phyloP scores from a whole-genome alignment of 2,888 invertebrate species.

The Drosophila siamana region DNA sequence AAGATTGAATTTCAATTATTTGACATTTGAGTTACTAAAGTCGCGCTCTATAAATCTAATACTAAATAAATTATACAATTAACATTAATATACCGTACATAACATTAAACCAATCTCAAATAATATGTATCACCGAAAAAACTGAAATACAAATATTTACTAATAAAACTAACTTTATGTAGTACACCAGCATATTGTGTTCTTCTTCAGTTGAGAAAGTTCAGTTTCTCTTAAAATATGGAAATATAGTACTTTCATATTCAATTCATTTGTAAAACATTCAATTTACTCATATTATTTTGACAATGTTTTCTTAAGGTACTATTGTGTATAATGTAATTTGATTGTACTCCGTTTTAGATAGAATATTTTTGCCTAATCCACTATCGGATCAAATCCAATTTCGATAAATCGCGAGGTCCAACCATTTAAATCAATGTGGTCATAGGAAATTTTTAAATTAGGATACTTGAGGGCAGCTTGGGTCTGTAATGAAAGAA shows the following conservation, averaged over 20 bases:
- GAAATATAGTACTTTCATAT: too few relatives aligned
- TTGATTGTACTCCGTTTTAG: background rate
- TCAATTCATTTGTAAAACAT: background rate
- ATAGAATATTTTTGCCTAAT: background rate
- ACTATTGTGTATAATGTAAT: background rate
- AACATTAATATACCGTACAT: constrained; percentile 48
- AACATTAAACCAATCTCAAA: constrained; percentile 65
- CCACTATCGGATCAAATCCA: constrained; percentile 22
- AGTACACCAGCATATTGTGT: constrained; percentile 60
- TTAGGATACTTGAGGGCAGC: constrained; percentile 32
- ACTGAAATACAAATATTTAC: constrained; percentile 68
- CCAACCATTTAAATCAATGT: constrained; percentile 31
- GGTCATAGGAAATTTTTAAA: constrained; percentile 33
- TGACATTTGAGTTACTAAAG: constrained; percentile 42
- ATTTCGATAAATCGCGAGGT: constrained; percentile 48
- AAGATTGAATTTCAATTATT: constrained; percentile 26
- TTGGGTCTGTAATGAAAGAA: constrained; percentile 16
- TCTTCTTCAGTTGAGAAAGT: background rate
- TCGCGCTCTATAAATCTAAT: constrained; percentile 45
- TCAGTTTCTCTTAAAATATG: background rate
- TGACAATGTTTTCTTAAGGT: background rate
- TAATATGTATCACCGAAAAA: constrained; percentile 56
- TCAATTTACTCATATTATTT: background rate
- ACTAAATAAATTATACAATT: constrained; percentile 58
- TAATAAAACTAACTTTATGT: constrained; percentile 84